These are phyloP conservation scores for Vulpes ferrilata DNA, from an alignment of 2,113 vertebrate species.

Conservation along the genomic window DNA sequence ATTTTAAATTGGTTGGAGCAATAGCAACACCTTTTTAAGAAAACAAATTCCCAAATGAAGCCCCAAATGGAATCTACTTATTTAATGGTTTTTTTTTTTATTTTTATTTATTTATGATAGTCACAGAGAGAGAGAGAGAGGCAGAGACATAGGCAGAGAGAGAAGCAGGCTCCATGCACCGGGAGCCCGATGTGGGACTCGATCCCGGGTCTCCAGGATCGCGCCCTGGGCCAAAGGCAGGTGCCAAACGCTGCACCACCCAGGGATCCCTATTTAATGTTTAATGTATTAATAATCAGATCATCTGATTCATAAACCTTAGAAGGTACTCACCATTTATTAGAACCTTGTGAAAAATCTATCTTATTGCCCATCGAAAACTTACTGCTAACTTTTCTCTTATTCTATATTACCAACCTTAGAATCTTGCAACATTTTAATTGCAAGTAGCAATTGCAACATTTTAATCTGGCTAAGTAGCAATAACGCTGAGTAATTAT, in stretches of 20 bases:
- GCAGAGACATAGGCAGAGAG: no score
- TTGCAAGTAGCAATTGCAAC: constrained; percentile 10
- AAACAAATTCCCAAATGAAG: background rate
- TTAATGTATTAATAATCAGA: constrained; percentile 43
- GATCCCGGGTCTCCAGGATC: no score
- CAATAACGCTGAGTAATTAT: constrained; percentile 30
- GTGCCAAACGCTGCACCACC: no score
- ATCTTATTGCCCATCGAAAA: background rate
- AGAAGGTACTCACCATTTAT: background rate
- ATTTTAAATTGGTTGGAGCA: constrained; percentile 37
- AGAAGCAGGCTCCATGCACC: no score
- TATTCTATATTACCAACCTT: background rate
- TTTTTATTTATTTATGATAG: no score
- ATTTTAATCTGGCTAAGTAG: background rate
- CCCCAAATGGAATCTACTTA: background rate
- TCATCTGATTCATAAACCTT: constrained; percentile 45
- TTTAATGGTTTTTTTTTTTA: background rate
- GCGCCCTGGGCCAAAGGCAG: no score
- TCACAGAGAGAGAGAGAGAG: no score
- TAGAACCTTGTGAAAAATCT: background rate
- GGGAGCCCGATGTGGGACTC: no score
- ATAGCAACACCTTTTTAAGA: background rate
- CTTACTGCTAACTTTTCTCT: background rate
- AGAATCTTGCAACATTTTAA: constrained; percentile 40
- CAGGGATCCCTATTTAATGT: background rate